Base-by-base conservation (phyloP, 2,797 vertebrate genomes). In the Stomatorhinus walkeri region DNA sequence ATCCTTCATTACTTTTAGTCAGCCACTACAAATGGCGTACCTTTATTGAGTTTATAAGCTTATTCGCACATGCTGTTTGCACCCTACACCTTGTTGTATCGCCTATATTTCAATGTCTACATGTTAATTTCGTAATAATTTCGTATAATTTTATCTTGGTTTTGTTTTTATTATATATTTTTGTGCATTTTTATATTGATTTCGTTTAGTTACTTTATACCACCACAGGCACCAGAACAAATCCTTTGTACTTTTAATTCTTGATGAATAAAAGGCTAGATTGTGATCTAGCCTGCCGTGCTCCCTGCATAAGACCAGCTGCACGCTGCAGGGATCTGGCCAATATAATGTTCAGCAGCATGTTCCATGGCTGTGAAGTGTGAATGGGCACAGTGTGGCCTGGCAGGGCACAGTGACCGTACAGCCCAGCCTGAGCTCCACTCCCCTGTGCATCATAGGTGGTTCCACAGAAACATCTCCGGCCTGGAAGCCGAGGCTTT, bases 401-500 rank as follows among this genome's bases (percentile, higher is more conserved):
- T 79, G 5, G 36, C 3, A 5, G 32, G 14, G 16, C 12, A 14
- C 68, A 40, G 68, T 5, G 36, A 24, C 32, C 32, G 16, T 43
- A 36, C 6, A 5, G 1, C 32, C 72, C 72, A 0, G 2, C 40
- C 6, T 79, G 72, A 79, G 36, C 32, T 79, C 36, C 12, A 2
- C 64, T 87, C 83, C 56, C 28, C 6, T 89, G 14, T 90, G 52
- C 68, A 43, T 2, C 90, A 32, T 93, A 99, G 98, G 96, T 99
- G 98, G 98, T 99, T 99, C 92, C 98, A 99, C 92, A 97, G 98
- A 94, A 97, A 98, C 91, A 94, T 99, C 92, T 95, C 97, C 3
- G 98, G 98, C 89, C 79, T 97, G 89, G 95, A 98, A 4, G 98
- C 98, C 0, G 98, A 99, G 94, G 91, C 96, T 0, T 91, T 98